These are phyloP conservation scores for Argynnis bischoffii DNA, from an alignment of 2,888 invertebrate genomes.

Conservation along the genomic window DNA sequence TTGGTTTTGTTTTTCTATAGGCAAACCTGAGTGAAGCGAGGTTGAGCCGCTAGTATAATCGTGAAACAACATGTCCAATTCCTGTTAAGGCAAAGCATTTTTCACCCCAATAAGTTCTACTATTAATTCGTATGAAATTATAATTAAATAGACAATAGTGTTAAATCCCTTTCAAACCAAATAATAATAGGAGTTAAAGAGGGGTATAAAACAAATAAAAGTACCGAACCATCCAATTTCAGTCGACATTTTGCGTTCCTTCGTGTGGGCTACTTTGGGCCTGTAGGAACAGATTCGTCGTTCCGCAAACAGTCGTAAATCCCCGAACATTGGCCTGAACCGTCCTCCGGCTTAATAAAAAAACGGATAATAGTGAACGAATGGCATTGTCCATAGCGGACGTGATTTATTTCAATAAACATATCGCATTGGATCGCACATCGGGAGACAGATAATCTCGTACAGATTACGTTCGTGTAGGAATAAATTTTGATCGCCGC, in stretches of 20 bases:
- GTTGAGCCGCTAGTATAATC: too few species aligned
- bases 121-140: too few species aligned
- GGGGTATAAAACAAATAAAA: constrained; percentile 24
- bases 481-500: constrained; percentile 31
- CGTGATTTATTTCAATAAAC: constrained; percentile 66
- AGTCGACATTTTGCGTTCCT: constrained; percentile 35
- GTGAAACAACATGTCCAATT: not conserved
- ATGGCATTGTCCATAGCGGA: constrained; percentile 51
- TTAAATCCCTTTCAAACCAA: constrained; percentile 18
- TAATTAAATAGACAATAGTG: not conserved
- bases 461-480: constrained; percentile 34
- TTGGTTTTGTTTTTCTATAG: too few species aligned
- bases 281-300: constrained; percentile 34
- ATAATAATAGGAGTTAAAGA: constrained; percentile 17
- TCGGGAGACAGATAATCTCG: constrained; percentile 33
- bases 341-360: constrained; percentile 52
- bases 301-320: constrained; percentile 46
- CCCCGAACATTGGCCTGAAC: constrained; percentile 58
- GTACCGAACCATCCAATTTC: constrained; percentile 31
- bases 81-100: not conserved
- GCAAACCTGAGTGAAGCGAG: too few species aligned
- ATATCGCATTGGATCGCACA: constrained; percentile 47
- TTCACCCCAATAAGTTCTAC: too few species aligned
- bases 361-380: constrained; percentile 45
- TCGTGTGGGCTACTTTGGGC: constrained; percentile 34